Evolutionary conservation across 2,113 vertebrate species (phyloP).

Genomic region (Callopanchax toddi): DNA sequence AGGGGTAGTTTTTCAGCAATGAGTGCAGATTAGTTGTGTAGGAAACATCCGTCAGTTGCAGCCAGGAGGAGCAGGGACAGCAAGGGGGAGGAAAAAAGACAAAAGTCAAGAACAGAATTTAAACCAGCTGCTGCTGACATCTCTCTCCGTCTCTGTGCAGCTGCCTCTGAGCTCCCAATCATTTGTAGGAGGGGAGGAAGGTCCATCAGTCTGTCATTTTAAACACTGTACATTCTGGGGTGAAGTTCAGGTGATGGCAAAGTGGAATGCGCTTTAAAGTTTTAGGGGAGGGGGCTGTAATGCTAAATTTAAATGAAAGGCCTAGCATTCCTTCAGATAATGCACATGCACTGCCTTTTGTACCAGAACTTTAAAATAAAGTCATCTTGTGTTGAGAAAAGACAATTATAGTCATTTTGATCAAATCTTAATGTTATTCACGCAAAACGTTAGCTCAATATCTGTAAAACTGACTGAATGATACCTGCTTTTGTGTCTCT

Average conservation of each 20-base stretch:
- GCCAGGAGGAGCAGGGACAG: constrained; percentile 36
- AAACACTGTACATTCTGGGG: constrained; percentile 19
- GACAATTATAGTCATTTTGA: too few species aligned
- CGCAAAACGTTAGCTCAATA: too few species aligned
- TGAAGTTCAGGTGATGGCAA: constrained; percentile 14
- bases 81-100: constrained; percentile 52
- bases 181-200: constrained; percentile 44
- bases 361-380: too few species aligned
- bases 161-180: constrained; percentile 49
- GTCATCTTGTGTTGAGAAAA: too few species aligned
- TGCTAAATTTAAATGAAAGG: constrained; percentile 14
- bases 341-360: neutral
- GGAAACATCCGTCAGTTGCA: constrained; percentile 74
- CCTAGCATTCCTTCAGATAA: neutral
- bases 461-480: neutral
- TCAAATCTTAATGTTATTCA: too few species aligned
- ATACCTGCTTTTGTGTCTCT: neutral
- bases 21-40: constrained; percentile 77
- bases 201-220: constrained; percentile 51
- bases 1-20: constrained; percentile 72
- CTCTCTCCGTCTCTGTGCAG: constrained; percentile 38
- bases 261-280: constrained; percentile 14
- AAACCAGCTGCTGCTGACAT: constrained; percentile 68
- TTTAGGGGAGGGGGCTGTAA: too few species aligned
- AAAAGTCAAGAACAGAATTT: constrained; percentile 76